A percentile compares a stretch with the other conserved stretches of the same genome.
phyloP scores from a whole-genome alignment of 92 coral and sea anemone species.

The Parazoanthus atlanticus region DNA sequence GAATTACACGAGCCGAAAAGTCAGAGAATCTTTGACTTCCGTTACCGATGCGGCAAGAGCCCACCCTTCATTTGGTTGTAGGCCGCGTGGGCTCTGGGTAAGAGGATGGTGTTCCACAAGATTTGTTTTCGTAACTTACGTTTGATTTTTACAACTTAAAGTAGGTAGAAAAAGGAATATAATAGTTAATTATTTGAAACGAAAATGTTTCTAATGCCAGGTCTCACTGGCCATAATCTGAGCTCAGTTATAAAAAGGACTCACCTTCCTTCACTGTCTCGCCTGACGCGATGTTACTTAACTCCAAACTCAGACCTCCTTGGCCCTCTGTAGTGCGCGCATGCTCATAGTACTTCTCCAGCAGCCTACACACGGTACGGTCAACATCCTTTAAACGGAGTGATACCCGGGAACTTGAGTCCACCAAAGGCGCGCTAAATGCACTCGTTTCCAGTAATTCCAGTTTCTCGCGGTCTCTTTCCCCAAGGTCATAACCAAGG shows the following conservation, averaged over 20 bases:
- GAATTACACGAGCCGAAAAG: too few species aligned
- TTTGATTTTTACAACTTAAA: too few species aligned
- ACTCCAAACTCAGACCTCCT: not conserved
- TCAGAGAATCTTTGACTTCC: too few species aligned
- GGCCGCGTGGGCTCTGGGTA: too few species aligned
- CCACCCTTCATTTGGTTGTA: too few species aligned
- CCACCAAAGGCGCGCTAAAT: constrained; percentile 31
- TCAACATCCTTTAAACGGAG: constrained; percentile 12
- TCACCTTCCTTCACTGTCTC: not conserved
- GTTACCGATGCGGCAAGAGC: too few species aligned
- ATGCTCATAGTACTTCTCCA: constrained; percentile 18
- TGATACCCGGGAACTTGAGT: constrained; percentile 17
- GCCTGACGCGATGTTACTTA: not conserved
- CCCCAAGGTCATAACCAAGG: constrained; percentile 7
- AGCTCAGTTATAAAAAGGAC: not conserved
- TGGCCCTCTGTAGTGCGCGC: not conserved
- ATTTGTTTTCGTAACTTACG: too few species aligned
- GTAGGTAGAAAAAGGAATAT: too few species aligned
- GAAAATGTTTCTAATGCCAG: too few species aligned
- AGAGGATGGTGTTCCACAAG: too few species aligned
- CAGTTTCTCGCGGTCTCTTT: constrained; percentile 25
- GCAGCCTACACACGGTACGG: not conserved
- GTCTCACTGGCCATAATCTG: too few species aligned
- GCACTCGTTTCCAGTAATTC: constrained; percentile 17
- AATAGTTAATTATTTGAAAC: too few species aligned